phyloP scores from a whole-genome alignment of 2,888 invertebrate species.

The Tachina fera region DNA sequence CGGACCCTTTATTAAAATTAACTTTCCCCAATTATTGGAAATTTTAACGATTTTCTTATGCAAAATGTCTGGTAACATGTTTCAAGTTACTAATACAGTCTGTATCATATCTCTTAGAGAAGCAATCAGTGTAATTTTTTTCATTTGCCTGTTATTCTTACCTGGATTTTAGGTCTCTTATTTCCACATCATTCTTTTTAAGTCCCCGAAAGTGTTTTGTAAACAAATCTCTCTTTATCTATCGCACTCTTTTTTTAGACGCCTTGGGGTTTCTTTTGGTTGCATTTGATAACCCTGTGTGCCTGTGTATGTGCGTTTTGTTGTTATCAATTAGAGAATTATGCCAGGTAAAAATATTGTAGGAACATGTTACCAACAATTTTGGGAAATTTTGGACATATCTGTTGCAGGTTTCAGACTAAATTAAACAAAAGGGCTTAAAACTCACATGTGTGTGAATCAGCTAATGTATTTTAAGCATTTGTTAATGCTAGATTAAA shows the following conservation, averaged over 20 bases:
- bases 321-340: conserved; percentile 31
- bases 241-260: background rate
- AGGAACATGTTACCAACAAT: background rate
- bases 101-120: conserved; percentile 17
- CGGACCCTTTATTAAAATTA: no score
- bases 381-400: conserved; percentile 18
- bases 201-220: conserved; percentile 8
- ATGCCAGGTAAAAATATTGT: conserved; percentile 38
- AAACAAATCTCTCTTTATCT: conserved; percentile 13
- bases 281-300: conserved; percentile 6
- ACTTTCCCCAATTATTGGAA: no score
- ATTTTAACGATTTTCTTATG: background rate
- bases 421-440: background rate
- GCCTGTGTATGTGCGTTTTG: background rate
- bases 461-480: background rate
- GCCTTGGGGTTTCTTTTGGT: background rate
- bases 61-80: conserved; percentile 1
- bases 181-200: background rate
- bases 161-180: conserved; percentile 18
- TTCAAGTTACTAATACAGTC: conserved; percentile 1
- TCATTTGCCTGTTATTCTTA: conserved; percentile 24
- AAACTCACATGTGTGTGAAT: background rate
- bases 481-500: background rate
- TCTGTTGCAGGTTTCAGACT: background rate
- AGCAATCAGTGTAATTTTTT: conserved; percentile 40